These are phyloP conservation scores for Urosaurus nigricauda DNA, from an alignment of 2,797 vertebrate genomes.

Conservation along the genomic window DNA sequence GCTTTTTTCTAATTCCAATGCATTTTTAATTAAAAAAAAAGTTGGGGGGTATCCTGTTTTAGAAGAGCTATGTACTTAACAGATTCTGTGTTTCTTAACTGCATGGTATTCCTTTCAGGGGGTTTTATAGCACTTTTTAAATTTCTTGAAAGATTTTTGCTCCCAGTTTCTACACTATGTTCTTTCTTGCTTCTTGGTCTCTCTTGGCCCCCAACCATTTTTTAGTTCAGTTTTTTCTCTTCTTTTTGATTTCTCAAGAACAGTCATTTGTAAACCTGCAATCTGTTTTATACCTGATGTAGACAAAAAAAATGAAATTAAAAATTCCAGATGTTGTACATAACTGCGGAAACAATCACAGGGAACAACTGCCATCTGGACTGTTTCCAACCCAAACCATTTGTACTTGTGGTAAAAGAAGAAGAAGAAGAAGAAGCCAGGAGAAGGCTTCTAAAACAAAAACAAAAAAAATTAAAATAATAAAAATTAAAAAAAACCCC, in stretches of 20 bases:
- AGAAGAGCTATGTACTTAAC: conserved; percentile 69
- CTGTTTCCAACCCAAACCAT: conserved; percentile 70
- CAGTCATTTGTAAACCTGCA: conserved; percentile 73
- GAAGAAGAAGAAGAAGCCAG: conserved; percentile 62
- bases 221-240: conserved; percentile 66
- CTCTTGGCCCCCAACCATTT: conserved; percentile 16
- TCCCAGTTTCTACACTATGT: conserved; percentile 72
- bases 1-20: conserved; percentile 76
- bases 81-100: conserved; percentile 76
- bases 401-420: conserved; percentile 68
- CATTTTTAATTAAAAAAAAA: conserved; percentile 66
- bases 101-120: conserved; percentile 73
- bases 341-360: conserved; percentile 83
- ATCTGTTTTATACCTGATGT: conserved; percentile 76
- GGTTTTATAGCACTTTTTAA: conserved; percentile 78
- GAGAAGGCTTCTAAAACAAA: conserved; percentile 66
- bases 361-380: conserved; percentile 76
- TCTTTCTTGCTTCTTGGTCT: conserved; percentile 34
- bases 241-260: conserved; percentile 55
- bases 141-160: conserved; percentile 77
- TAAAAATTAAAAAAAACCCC: too few relatives aligned
- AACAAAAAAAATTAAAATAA: conserved; percentile 32
- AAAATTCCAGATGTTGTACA: conserved; percentile 71
- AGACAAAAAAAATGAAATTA: conserved; percentile 66
- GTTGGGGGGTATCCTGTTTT: conserved; percentile 61